Evolutionary conservation across 2,797 vertebrate genomes (phyloP).

Genomic region (Knipowitschia caucasica): DNA sequence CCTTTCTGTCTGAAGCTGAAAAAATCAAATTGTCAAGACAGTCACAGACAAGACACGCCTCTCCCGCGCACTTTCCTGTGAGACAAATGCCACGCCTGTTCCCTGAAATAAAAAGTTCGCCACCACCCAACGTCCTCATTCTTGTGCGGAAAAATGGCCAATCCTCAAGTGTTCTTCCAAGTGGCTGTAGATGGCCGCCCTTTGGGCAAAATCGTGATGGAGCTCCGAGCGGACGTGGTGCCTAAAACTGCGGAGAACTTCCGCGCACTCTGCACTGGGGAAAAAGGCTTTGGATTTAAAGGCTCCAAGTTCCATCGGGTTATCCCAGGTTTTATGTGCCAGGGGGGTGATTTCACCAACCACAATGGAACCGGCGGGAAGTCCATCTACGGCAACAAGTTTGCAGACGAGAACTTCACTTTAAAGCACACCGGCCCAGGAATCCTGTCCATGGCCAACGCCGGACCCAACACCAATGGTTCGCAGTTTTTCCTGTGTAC

Average conservation of each 20-base stretch:
- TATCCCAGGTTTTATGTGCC: slow-evolving; percentile 76
- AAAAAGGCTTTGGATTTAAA: slow-evolving; percentile 75
- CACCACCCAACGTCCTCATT: not conserved
- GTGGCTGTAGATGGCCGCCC: not conserved
- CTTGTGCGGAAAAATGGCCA: not conserved
- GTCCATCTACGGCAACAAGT: slow-evolving; percentile 91
- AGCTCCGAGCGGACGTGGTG: slow-evolving; percentile 84
- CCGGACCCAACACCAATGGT: slow-evolving; percentile 89
- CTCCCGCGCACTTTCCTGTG: not conserved
- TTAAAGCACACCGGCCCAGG: slow-evolving; percentile 79
- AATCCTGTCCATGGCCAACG: slow-evolving; percentile 93
- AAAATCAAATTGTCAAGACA: too few species aligned
- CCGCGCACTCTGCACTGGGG: slow-evolving; percentile 71
- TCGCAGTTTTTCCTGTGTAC: slow-evolving; percentile 97
- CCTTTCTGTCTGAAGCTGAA: too few species aligned
- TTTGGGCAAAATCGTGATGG: slow-evolving; percentile 8
- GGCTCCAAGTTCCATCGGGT: slow-evolving; percentile 74
- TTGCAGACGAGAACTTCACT: slow-evolving; percentile 89
- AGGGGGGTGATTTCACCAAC: slow-evolving; percentile 91
- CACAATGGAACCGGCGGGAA: slow-evolving; percentile 92
- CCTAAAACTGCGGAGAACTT: slow-evolving; percentile 86
- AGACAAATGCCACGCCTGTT: not conserved
- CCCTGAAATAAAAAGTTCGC: not conserved
- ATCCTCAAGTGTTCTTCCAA: not conserved
- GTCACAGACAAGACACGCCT: not conserved